These are phyloP conservation scores for Maniola jurtina DNA, from an alignment of 1,140 invertebrate genomes.

Conservation along the genomic window DNA sequence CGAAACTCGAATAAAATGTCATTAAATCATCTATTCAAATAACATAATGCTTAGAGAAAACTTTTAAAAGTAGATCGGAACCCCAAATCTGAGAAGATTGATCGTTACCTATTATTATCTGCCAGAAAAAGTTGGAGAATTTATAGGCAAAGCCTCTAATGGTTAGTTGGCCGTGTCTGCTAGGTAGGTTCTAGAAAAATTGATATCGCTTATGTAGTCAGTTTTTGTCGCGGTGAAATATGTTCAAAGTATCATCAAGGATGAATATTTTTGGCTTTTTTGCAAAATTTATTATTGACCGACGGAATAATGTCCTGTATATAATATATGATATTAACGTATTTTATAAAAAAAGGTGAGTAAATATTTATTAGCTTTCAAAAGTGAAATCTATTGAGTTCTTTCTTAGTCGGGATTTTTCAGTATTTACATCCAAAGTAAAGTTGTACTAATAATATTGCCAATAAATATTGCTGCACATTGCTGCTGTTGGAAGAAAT, in stretches of 20 bases:
- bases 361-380: too few relatives aligned
- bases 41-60: constrained; percentile 9
- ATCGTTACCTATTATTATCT: constrained; percentile 27
- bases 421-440: too few relatives aligned
- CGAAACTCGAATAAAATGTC: not conserved
- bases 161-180: constrained; percentile 20
- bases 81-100: constrained; percentile 25
- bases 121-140: constrained; percentile 28
- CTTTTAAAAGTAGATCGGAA: constrained; percentile 14
- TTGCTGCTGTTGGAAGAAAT: too few relatives aligned
- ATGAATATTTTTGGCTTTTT: not conserved
- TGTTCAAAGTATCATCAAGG: not conserved
- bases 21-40: not conserved
- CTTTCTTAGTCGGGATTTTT: too few relatives aligned
- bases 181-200: constrained; percentile 24
- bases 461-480: too few relatives aligned
- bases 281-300: not conserved
- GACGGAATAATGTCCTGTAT: not conserved
- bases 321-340: too few relatives aligned
- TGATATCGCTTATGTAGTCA: constrained; percentile 18
- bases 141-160: constrained; percentile 29
- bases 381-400: too few relatives aligned
- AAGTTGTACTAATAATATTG: too few relatives aligned
- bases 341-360: too few relatives aligned
- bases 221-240: constrained; percentile 23